A percentile compares a stretch with the other conserved stretches of the same genome.
phyloP scores from a whole-genome alignment of 2,113 vertebrate species.

The Pseudorectes ferrugineus region DNA sequence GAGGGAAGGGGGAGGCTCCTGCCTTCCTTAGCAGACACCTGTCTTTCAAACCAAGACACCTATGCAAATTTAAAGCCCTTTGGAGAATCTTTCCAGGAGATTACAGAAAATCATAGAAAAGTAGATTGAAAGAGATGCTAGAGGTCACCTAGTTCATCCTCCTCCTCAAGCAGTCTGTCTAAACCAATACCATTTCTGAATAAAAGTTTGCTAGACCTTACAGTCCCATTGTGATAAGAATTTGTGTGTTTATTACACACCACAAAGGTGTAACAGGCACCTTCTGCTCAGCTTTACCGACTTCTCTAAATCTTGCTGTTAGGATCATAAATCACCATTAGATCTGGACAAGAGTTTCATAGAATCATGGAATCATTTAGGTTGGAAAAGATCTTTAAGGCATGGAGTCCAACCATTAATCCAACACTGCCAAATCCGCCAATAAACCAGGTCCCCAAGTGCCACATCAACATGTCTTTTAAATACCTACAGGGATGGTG shows the following conservation, averaged over 20 bases:
- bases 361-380: background rate
- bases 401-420: fast-evolving
- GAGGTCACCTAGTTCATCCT: background rate
- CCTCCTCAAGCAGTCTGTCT: background rate
- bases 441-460: background rate
- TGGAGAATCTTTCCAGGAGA: background rate
- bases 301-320: background rate
- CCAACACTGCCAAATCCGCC: background rate
- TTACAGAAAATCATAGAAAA: background rate
- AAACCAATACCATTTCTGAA: background rate
- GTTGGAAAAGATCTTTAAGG: background rate
- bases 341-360: background rate
- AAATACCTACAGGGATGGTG: background rate
- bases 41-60: too few relatives aligned
- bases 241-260: background rate
- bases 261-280: background rate
- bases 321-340: background rate
- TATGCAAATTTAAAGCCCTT: background rate
- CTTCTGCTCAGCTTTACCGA: background rate
- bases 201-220: background rate
- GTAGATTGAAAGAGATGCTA: background rate
- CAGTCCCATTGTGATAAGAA: background rate
- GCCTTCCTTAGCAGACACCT: too few relatives aligned
- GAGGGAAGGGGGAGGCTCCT: too few relatives aligned
- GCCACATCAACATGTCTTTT: background rate